Evolutionary conservation across 2,113 vertebrate species (phyloP).

Genomic region (Phaethon lepturus): DNA sequence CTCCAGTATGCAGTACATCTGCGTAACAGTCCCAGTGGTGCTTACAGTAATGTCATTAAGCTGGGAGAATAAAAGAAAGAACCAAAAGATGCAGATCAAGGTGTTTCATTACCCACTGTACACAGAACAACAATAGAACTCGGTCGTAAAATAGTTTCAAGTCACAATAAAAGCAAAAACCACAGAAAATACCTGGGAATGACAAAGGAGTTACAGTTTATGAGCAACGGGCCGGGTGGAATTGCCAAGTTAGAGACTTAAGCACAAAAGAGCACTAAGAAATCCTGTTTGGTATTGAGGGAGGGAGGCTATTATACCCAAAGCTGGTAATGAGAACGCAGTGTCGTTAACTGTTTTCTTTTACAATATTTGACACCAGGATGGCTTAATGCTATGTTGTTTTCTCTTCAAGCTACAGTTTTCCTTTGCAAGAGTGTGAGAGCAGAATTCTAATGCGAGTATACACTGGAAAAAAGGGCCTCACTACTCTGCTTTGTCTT

Average conservation of each 20-base stretch:
- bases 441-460: slow-evolving; percentile 43
- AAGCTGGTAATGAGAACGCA: slow-evolving; percentile 63
- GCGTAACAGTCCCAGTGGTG: slow-evolving; percentile 75
- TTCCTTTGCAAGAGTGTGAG: slow-evolving; percentile 39
- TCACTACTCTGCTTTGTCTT: slow-evolving; percentile 42
- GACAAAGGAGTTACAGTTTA: slow-evolving; percentile 32
- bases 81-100: slow-evolving; percentile 74
- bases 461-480: slow-evolving; percentile 18
- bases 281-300: slow-evolving; percentile 24
- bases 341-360: slow-evolving; percentile 46
- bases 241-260: slow-evolving; percentile 10
- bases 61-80: slow-evolving; percentile 72
- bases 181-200: slow-evolving; percentile 45
- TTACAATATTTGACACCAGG: slow-evolving; percentile 54
- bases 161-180: slow-evolving; percentile 58
- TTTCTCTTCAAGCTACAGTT: slow-evolving; percentile 58
- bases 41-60: slow-evolving; percentile 79
- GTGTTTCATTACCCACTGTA: slow-evolving; percentile 74
- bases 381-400: slow-evolving; percentile 57
- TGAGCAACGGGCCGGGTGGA: neutral
- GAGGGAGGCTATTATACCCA: neutral
- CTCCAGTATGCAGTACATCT: slow-evolving; percentile 75
- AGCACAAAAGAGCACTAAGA: slow-evolving; percentile 17
- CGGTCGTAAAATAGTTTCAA: slow-evolving; percentile 44
- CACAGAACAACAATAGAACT: slow-evolving; percentile 68